Base-by-base conservation (phyloP, 1,140 invertebrate species). In the Propsilocerus akamusi region DNA sequence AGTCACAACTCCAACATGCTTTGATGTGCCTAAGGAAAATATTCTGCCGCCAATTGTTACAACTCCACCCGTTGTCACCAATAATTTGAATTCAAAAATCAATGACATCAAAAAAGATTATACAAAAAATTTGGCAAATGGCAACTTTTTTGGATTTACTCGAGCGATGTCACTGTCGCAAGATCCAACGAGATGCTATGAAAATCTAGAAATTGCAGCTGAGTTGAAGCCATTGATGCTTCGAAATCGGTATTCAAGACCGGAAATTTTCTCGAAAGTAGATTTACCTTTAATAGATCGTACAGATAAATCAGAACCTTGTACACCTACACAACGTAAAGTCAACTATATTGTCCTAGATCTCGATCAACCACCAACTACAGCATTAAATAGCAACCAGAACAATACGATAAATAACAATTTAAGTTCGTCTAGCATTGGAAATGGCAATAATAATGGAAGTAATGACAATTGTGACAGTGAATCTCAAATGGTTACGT, bases 281-380 rank as follows among this genome's bases (percentile, higher is more conserved):
- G 51, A 52, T 14, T 20, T 47, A 17, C 34, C 34, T 47, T 12
- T 26, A 12, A 32, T 34, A 10, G 47, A 34, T 22, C 22, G 26
- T 1, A 17, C 22, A 14, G 48, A 52, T 11, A 49, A 47, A 32
- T 52, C 51, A 14, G 51, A 47, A 26, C 51, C 51, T 25, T 23
- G 14, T 10, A 52, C 51, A 30, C 51, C 51, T 10, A 49, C 32
- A 12, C 23, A 41, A 20, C 25, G 25, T 14, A 23, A 37, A 24
- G 59, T 63, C 0, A 64, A 64, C 53, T 64, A 64, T 32, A 64
- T 64, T 23, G 58, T 64, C 3, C 49, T 64, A 1, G 62, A 64
- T 53, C 34, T 64, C 20, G 60, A 64, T 53, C 62, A 62, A 32
- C 59, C 59, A 6, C 56, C 10, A 20, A 8, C 14, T 46, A n/a